Conservation (phyloP, 2,797 vertebrate genomes). For the Tragelaphus oryx region DNA sequence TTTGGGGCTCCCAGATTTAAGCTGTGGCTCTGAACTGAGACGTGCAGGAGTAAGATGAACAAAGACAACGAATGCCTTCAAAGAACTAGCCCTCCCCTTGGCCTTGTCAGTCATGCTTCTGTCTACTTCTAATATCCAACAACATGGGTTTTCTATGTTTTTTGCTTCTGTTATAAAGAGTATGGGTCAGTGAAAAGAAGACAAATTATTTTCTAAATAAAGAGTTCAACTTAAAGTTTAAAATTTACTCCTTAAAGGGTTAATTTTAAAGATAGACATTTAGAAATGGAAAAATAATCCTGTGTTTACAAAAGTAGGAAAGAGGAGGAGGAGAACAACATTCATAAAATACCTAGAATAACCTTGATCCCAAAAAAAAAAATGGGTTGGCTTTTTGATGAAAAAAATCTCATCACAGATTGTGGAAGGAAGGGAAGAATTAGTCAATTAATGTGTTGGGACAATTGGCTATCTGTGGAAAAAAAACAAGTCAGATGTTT, state of each 20-base stretch:
- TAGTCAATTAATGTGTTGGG: background rate
- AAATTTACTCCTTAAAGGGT: background rate
- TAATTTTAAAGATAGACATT: background rate
- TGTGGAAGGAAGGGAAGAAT: background rate
- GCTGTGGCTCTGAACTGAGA: background rate
- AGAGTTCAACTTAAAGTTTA: background rate
- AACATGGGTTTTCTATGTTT: background rate
- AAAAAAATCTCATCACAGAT: background rate
- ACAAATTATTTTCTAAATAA: background rate
- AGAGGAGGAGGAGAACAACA: background rate
- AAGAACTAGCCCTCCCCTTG: background rate
- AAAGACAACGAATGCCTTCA: background rate
- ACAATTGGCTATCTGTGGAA: background rate
- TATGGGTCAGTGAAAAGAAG: background rate
- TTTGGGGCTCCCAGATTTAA: background rate
- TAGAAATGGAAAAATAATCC: constrained; percentile 1
- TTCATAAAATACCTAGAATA: background rate
- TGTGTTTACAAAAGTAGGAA: background rate
- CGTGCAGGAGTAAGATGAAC: background rate
- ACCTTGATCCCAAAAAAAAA: background rate
- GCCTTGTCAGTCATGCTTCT: background rate
- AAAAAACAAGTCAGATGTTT: background rate
- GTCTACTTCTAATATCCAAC: background rate
- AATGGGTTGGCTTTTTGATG: background rate
- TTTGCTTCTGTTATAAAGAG: background rate